Conservation (phyloP, 1,140 invertebrate genomes). For the Mesaphorura yosii region DNA sequence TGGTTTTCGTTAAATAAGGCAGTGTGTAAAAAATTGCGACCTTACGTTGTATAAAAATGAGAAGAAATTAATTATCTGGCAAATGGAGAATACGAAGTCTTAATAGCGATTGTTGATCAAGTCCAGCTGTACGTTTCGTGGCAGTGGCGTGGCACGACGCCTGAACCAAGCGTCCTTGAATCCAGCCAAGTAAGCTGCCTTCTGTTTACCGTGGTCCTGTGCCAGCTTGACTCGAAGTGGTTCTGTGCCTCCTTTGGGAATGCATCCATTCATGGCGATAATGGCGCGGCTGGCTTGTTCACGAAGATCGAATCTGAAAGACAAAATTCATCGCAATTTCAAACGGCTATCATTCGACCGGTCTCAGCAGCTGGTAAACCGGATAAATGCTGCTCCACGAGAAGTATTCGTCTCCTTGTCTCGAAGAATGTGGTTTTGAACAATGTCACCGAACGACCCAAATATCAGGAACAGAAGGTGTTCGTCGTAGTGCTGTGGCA, state of each 20-base stretch:
- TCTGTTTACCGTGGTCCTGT: slow-evolving; percentile 84
- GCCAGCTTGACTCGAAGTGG: slow-evolving; percentile 77
- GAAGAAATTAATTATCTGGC: no score
- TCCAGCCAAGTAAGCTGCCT: slow-evolving; percentile 55
- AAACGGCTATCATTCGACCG: not conserved
- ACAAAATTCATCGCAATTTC: slow-evolving; percentile 7
- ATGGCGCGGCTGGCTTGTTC: slow-evolving; percentile 83
- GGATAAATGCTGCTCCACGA: slow-evolving; percentile 81
- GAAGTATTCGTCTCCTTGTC: slow-evolving; percentile 76
- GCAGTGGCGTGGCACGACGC: not conserved
- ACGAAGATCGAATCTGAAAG: slow-evolving; percentile 57
- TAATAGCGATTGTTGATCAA: not conserved
- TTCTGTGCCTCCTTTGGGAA: slow-evolving; percentile 68
- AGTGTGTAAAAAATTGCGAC: no score
- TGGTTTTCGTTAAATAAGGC: no score
- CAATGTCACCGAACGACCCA: slow-evolving; percentile 71
- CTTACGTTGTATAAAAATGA: no score
- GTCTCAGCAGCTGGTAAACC: slow-evolving; percentile 43
- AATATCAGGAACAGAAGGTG: slow-evolving; percentile 71
- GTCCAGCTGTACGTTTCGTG: no score
- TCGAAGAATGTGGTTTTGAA: slow-evolving; percentile 77
- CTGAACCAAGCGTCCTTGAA: slow-evolving; percentile 40
- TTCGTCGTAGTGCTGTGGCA: slow-evolving; percentile 70
- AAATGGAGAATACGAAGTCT: not conserved
- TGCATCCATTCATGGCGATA: slow-evolving; percentile 65